These are phyloP conservation scores for Trichopria drosophilae DNA, from an alignment of 2,888 invertebrate genomes.

Conservation along the genomic window DNA sequence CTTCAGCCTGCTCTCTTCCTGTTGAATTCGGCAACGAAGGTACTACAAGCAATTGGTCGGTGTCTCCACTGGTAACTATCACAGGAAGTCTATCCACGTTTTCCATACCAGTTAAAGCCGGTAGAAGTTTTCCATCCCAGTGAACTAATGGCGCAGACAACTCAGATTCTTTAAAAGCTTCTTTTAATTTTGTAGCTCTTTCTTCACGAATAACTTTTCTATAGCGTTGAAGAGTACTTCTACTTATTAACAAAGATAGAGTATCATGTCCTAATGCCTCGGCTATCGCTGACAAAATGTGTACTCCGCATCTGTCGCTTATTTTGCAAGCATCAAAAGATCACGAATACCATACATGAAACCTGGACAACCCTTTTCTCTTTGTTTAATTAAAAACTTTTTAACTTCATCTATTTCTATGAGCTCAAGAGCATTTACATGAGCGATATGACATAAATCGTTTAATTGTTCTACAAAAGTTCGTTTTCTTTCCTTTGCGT, in stretches of 20 bases:
- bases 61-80: slow-evolving; percentile 25
- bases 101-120: slow-evolving; percentile 18
- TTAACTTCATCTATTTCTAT: no score
- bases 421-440: no score
- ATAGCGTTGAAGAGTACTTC: neutral
- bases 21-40: slow-evolving; percentile 22
- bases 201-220: slow-evolving; percentile 9
- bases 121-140: slow-evolving; percentile 38
- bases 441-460: no score
- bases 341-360: no score
- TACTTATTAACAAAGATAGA: neutral
- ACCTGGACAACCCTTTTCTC: no score
- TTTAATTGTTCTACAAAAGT: no score
- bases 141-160: slow-evolving; percentile 22
- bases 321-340: no score
- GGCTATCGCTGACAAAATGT: no score
- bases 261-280: neutral
- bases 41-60: slow-evolving; percentile 33
- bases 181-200: slow-evolving; percentile 14
- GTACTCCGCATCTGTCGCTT: no score
- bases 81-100: slow-evolving; percentile 32
- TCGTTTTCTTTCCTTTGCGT: no score
- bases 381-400: no score
- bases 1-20: slow-evolving; percentile 28
- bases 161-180: slow-evolving; percentile 18